Evolutionary conservation across 2,888 invertebrate species (phyloP), one percentile per base, ranked within the genome.

Genomic region (Chrysomela aeneicollis): DNA sequence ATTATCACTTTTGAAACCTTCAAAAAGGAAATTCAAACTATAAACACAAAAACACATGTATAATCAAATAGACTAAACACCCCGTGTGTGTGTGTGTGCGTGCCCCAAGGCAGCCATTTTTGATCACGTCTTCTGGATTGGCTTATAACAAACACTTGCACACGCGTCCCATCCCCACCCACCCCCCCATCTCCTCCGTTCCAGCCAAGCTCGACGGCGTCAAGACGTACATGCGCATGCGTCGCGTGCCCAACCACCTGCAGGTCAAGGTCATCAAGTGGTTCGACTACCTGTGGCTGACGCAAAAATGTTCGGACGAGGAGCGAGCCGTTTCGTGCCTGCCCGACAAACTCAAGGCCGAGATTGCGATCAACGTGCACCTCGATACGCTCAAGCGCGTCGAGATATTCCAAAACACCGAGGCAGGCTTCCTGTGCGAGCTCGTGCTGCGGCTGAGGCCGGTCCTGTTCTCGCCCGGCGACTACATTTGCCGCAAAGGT

Each of bases 401-500:
- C 81, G 98, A 98, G 86, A 98, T 98, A 82, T 98, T 98, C 86
- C 98, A 98, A 87, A 97, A 98, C 85, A 98, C 98, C 58, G 98
- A 98, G 85, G 98, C 98, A 67, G 98, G 98, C 63, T 98, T 98
- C 87, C 89, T 98, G 71, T 97, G 98, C 83, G 98, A 98, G 85
- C 87, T 98, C 78, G 98, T 98, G 76, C 88, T 98, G 71, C 88
- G 95, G 82, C 88, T 98, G 72, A 88, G 97, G 76, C 98, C 98
- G 59, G 97, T 98, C 57, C 89, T 98, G 70, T 98, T 98, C 86
- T 97, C 97, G 75, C 98, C 98, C 22, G 97, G 98, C 64, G 98
- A 98, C 85, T 98, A 95, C 85, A 98, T 98, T 82, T 98, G 98
- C 86, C 90, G 97, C 77, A 98, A 98, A 92, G 98, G 98, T 98